Evolutionary conservation across 2,113 vertebrate genomes (phyloP), one percentile per base, ranked within the genome.

Genomic region (Cryptomyrus ogoouensis): DNA sequence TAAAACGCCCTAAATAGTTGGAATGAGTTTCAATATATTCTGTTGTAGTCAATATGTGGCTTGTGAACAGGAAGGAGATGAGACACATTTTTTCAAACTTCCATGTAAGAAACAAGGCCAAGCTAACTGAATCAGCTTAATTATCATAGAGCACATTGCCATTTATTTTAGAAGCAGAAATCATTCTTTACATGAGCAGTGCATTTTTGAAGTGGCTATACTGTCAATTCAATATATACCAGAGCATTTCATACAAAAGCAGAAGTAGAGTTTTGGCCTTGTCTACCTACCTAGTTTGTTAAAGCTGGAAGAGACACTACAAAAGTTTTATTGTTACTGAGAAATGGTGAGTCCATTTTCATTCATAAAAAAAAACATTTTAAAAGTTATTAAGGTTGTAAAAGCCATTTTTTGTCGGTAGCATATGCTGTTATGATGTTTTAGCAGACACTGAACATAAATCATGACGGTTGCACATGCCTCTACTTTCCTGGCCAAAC

Each of bases 401-500:
- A 80, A 80, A 42, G 15, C 35, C 39, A 17, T 42, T 42, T 42
- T 80, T 80, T 80, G 74, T 80, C 27, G 17, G 17, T 42, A 80
- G 74, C 35, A 77, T 77, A 39, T 77, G 35, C 31, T 39, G 35
- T 80, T 17, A 35, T 74, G 66, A 74, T 27, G 66, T 13, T 74
- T 74, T 74, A 31, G 27, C 31, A 3, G 74, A 80, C 74, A 80
- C 15, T 42, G 35, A 80, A 42, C 74, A 80, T 42, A 42, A 80
- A 42, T 35, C 74, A 80, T 19, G 74, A 80, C 15, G 13, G 74
- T 42, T 42, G 15, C 74, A 80, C 17, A 39, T 80, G n/a, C 35
- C 35, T 80, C 31, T 42, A 15, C 83, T 86, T 93, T 91, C 90
- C 92, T 91, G 91, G 91, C 93, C 93, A 95, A 96, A 95, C 91